Conservation (phyloP, 2,888 invertebrate genomes). For the Clepsis dumicolana region DNA sequence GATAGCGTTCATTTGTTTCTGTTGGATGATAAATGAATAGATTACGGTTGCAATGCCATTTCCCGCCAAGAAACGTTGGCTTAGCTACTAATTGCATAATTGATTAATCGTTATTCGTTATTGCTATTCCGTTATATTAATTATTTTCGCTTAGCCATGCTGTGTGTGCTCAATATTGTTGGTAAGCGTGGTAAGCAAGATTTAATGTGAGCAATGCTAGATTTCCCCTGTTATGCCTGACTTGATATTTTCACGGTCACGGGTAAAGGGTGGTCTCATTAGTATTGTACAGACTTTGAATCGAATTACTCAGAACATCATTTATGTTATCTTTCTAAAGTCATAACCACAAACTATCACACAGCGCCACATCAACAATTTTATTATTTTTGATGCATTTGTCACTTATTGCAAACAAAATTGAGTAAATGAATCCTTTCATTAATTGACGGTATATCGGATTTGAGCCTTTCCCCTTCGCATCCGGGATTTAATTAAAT, state of each 20-base stretch:
- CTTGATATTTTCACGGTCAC: not conserved
- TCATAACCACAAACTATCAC: not conserved
- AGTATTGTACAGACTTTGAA: too few relatives aligned
- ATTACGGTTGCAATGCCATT: slow-evolving; percentile 34
- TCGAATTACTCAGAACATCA: too few relatives aligned
- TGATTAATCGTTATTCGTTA: slow-evolving; percentile 44
- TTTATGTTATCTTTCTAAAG: not conserved
- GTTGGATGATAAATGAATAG: slow-evolving; percentile 41
- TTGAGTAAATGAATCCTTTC: slow-evolving; percentile 24
- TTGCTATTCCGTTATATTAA: slow-evolving; percentile 36
- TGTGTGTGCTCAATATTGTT: not conserved
- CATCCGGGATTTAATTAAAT: slow-evolving; percentile 6
- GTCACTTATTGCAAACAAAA: slow-evolving; percentile 26
- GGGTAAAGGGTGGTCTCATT: too few relatives aligned
- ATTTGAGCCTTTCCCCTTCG: slow-evolving; percentile 18
- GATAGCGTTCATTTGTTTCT: slow-evolving; percentile 33
- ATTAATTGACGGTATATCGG: slow-evolving; percentile 34
- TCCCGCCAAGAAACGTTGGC: slow-evolving; percentile 37
- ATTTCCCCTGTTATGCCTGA: not conserved
- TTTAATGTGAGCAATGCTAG: not conserved
- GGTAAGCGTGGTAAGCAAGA: too few relatives aligned
- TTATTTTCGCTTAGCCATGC: slow-evolving; percentile 36
- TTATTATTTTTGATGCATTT: slow-evolving; percentile 5
- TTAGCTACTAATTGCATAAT: slow-evolving; percentile 42
- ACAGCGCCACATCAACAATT: not conserved